Conservation (phyloP, 2,113 vertebrate species). For the Ariopsis seemanni region DNA sequence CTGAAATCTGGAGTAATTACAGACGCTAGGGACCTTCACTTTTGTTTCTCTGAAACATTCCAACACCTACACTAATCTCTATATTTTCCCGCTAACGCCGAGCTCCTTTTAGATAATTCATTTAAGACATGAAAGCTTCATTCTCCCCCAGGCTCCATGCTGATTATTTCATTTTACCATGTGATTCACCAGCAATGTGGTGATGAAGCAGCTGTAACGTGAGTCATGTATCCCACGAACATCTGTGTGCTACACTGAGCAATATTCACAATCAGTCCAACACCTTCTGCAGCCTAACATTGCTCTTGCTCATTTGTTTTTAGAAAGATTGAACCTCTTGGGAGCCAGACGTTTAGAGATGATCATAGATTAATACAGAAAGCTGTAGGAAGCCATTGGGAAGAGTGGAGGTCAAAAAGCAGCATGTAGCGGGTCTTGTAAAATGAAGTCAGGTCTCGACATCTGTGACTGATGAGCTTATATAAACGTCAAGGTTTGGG, state of each 20-base stretch:
- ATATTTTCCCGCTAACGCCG: neutral
- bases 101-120: neutral
- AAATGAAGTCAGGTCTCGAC: constrained; percentile 10
- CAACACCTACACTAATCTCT: constrained; percentile 14
- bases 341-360: neutral
- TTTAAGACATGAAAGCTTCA: neutral
- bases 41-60: constrained; percentile 13
- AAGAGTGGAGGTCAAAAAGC: neutral
- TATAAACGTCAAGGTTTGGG: neutral
- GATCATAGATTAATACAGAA: too few species aligned
- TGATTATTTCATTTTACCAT: neutral
- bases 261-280: neutral
- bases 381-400: neutral
- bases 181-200: neutral
- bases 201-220: neutral
- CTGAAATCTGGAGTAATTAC: constrained; percentile 27
- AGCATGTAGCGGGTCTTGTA: neutral
- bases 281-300: neutral
- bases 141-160: neutral
- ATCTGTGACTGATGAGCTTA: neutral
- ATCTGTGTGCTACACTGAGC: constrained; percentile 2
- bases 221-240: constrained; percentile 26
- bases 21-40: neutral
- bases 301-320: neutral
- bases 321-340: neutral